Evolutionary conservation across 2,797 vertebrate genomes (phyloP).

Genomic region (Artibeus jamaicensis): DNA sequence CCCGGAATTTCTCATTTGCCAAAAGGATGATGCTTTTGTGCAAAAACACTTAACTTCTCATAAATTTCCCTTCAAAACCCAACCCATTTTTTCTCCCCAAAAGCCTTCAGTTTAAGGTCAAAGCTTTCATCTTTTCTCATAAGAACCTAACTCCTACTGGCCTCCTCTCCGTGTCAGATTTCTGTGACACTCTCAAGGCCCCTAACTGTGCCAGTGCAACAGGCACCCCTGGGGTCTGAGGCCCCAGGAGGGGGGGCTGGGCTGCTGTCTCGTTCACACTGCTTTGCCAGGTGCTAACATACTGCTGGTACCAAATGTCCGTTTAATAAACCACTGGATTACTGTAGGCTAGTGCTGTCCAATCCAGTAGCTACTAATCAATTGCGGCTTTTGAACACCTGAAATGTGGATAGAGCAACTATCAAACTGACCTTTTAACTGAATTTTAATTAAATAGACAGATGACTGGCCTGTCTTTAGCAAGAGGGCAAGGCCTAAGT

Average conservation of each 20-base stretch:
- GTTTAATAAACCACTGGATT: not conserved
- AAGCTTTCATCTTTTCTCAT: not conserved
- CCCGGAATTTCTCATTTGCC: not conserved
- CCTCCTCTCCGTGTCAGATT: not conserved
- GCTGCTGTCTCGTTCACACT: not conserved
- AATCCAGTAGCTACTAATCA: not conserved
- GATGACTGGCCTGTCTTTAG: not conserved
- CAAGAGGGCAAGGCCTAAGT: not conserved
- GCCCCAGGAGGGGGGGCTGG: not conserved
- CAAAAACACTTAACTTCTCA: not conserved
- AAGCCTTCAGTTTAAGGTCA: not conserved
- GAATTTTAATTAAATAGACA: not conserved
- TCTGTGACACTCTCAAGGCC: not conserved
- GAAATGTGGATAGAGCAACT: not conserved
- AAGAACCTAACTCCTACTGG: not conserved
- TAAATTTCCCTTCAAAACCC: not conserved
- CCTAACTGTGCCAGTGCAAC: not conserved
- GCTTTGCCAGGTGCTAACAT: not conserved
- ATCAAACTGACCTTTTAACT: not conserved
- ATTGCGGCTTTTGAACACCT: not conserved
- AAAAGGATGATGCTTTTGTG: not conserved
- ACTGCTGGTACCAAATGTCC: not conserved
- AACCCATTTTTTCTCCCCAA: not conserved
- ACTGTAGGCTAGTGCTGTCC: not conserved
- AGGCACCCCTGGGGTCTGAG: not conserved